Percentiles rank a stretch among this genome's conserved stretches.
These are phyloP conservation scores for Heteromyza rotundicornis DNA, from an alignment of 2,888 invertebrate species.

Conservation along the genomic window DNA sequence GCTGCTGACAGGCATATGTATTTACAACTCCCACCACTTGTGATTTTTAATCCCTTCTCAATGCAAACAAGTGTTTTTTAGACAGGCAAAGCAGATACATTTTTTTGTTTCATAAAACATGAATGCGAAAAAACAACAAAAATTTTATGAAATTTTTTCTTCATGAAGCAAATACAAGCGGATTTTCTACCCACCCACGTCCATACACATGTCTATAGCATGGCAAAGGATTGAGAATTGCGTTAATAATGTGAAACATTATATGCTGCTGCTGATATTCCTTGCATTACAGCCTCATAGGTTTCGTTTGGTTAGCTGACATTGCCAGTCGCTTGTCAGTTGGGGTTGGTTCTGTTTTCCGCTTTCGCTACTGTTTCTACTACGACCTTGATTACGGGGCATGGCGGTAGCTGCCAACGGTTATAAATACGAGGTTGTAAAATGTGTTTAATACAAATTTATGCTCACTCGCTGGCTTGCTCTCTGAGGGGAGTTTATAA, in stretches of 20 bases:
- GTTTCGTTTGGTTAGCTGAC: too few species aligned
- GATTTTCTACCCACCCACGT: background rate
- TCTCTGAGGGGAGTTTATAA: conserved; percentile 21
- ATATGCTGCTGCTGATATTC: background rate
- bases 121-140: background rate
- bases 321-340: too few species aligned
- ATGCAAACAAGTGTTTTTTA: conserved; percentile 2
- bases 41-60: background rate
- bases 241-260: conserved; percentile 14
- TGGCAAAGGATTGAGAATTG: conserved; percentile 17
- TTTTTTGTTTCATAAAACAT: background rate
- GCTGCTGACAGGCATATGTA: background rate
- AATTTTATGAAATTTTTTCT: background rate
- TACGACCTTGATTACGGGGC: conserved; percentile 21
- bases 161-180: background rate
- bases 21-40: background rate
- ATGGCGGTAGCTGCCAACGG: conserved; percentile 2
- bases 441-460: conserved; percentile 55
- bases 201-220: background rate
- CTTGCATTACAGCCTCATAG: too few species aligned
- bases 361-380: background rate
- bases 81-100: background rate
- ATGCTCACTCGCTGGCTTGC: conserved; percentile 44
- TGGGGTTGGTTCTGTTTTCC: background rate
- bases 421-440: conserved; percentile 32